Percentiles rank a stretch among this genome's conserved stretches.
Evolutionary conservation across 2,888 invertebrate genomes (phyloP).

Genomic region (Sphaerophoria taeniata): DNA sequence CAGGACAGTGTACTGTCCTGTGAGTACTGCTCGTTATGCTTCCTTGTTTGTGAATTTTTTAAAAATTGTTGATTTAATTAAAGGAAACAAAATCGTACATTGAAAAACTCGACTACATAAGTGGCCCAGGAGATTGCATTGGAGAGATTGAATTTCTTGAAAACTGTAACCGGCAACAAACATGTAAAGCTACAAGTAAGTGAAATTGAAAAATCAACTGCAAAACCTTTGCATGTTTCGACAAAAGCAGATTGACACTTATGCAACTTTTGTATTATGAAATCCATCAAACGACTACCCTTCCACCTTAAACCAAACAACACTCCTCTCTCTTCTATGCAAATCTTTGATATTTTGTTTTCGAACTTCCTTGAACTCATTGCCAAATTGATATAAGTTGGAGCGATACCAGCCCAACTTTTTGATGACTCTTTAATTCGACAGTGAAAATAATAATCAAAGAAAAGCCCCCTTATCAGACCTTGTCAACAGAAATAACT

Average conservation of each 20-base stretch:
- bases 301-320: neutral
- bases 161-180: conserved; percentile 73
- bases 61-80: neutral
- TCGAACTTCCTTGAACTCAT: conserved; percentile 24
- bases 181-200: conserved; percentile 76
- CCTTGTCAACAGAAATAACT: neutral
- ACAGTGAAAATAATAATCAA: neutral
- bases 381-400: conserved; percentile 20
- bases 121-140: conserved; percentile 79
- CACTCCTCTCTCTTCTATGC: neutral
- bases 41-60: no score
- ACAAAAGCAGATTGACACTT: neutral
- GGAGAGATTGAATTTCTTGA: conserved; percentile 80
- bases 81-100: conserved; percentile 52
- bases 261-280: neutral
- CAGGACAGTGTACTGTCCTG: conserved; percentile 78
- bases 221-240: neutral
- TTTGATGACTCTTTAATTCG: conserved; percentile 8
- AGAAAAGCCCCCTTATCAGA: neutral
- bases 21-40: conserved; percentile 37
- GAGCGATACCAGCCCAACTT: neutral
- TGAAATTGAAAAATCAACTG: neutral
- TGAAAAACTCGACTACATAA: conserved; percentile 76
- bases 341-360: conserved; percentile 30
- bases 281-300: neutral